These are phyloP conservation scores for Cariama cristata DNA, from an alignment of 2,113 vertebrate species.

Conservation along the genomic window DNA sequence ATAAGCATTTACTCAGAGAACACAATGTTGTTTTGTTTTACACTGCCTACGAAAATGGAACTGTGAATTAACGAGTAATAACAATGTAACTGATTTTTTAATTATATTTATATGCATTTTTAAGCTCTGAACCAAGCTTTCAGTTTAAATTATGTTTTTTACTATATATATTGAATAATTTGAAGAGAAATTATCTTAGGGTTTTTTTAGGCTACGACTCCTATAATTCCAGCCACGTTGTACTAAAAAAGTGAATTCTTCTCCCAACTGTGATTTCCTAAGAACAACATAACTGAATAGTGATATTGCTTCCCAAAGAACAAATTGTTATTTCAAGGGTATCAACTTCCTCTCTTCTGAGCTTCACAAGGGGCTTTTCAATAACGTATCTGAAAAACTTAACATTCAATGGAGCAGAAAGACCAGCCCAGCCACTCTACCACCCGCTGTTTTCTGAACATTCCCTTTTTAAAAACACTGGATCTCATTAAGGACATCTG, in stretches of 20 bases:
- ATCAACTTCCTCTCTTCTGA: background rate
- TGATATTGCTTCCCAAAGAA: background rate
- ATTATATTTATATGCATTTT: background rate
- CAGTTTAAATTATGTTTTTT: background rate
- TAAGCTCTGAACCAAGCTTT: background rate
- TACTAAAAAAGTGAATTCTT: background rate
- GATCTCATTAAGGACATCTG: background rate
- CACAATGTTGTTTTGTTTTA: background rate
- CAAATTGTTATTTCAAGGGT: background rate
- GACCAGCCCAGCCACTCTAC: background rate
- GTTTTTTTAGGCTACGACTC: background rate
- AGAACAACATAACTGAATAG: background rate
- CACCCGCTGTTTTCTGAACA: background rate
- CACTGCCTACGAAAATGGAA: background rate
- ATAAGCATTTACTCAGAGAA: background rate
- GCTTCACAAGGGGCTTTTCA: background rate
- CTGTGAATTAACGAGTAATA: background rate
- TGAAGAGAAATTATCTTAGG: background rate
- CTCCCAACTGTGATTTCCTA: background rate
- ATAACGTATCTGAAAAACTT: background rate
- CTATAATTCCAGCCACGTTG: background rate
- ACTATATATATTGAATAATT: background rate
- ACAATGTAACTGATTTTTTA: background rate
- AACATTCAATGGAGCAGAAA: background rate
- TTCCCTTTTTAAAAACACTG: background rate